phyloP scores from a whole-genome alignment of 1,140 invertebrate species.

The Apis laboriosa region DNA sequence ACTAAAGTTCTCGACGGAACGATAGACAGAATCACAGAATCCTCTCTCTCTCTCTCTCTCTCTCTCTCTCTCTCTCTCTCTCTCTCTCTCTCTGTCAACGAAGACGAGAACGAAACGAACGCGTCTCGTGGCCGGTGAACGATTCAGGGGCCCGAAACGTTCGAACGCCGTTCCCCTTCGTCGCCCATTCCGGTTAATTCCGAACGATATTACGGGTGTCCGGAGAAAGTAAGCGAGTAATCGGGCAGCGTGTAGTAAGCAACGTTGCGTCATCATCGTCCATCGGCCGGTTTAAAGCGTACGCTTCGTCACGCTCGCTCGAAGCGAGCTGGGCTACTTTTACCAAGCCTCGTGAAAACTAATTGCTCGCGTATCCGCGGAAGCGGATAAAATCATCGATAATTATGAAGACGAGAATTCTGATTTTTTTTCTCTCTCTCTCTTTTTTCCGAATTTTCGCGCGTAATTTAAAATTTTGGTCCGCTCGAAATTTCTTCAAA shows the following conservation, averaged over 20 bases:
- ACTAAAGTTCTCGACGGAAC: too few species aligned
- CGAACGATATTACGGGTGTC: constrained; percentile 45
- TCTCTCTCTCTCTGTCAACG: too few species aligned
- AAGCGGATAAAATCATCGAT: not conserved
- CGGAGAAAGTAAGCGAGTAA: constrained; percentile 56
- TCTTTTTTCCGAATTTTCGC: too few species aligned
- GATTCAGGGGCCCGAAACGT: constrained; percentile 42
- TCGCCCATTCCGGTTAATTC: constrained; percentile 33
- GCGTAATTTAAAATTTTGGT: too few species aligned
- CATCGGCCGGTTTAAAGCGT: constrained; percentile 37
- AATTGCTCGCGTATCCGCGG: not conserved
- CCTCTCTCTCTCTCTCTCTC: too few species aligned
- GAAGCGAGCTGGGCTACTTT: constrained; percentile 24
- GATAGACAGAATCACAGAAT: too few species aligned
- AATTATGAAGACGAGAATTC: too few species aligned
- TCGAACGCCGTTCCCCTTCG: constrained; percentile 28
- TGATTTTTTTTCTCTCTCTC: too few species aligned
- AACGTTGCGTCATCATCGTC: constrained; percentile 33
- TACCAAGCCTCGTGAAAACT: constrained; percentile 18
- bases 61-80: too few species aligned
- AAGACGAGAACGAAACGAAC: too few species aligned
- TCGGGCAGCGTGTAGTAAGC: constrained; percentile 6
- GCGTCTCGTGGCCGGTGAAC: constrained; percentile 5
- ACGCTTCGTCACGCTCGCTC: constrained; percentile 32
- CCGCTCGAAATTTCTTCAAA: too few species aligned